Conservation (phyloP, 2,113 vertebrate genomes). For the Eretmochelys imbricata region DNA sequence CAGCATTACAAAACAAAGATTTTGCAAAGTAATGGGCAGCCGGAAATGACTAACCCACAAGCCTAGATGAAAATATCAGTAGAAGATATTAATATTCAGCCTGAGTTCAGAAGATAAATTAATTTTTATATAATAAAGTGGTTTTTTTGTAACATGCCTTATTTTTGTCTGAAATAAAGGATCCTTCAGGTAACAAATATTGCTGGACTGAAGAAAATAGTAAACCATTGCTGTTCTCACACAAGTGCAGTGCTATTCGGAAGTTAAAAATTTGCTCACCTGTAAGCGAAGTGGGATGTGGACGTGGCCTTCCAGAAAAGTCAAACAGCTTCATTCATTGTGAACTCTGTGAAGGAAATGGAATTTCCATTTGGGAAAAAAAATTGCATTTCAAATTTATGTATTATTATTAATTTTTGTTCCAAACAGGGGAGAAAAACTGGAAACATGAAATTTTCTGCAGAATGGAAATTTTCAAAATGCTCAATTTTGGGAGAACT, state of each 20-base stretch:
- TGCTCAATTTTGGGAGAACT: not conserved
- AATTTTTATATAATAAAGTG: conserved; percentile 13
- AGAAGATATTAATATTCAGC: conserved; percentile 47
- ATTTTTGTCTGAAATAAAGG: not conserved
- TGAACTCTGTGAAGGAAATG: not conserved
- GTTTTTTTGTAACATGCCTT: not conserved
- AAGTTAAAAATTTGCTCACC: not conserved
- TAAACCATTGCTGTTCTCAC: not conserved
- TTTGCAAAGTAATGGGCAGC: conserved; percentile 34
- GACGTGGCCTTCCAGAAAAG: not conserved
- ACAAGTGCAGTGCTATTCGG: not conserved
- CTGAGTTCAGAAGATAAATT: conserved; percentile 39
- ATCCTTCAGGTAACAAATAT: not conserved
- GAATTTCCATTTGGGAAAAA: not conserved
- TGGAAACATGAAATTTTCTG: not conserved
- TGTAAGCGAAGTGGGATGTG: not conserved
- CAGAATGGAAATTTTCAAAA: not conserved
- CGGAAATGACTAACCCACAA: conserved; percentile 59
- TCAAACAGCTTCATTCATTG: not conserved
- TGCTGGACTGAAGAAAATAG: not conserved
- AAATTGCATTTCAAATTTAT: not conserved
- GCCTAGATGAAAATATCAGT: conserved; percentile 38
- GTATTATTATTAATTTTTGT: not conserved
- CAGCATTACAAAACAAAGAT: conserved; percentile 44
- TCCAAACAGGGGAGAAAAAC: not conserved